Conservation (phyloP, 1,140 invertebrate genomes). For the Nymphalis io region DNA sequence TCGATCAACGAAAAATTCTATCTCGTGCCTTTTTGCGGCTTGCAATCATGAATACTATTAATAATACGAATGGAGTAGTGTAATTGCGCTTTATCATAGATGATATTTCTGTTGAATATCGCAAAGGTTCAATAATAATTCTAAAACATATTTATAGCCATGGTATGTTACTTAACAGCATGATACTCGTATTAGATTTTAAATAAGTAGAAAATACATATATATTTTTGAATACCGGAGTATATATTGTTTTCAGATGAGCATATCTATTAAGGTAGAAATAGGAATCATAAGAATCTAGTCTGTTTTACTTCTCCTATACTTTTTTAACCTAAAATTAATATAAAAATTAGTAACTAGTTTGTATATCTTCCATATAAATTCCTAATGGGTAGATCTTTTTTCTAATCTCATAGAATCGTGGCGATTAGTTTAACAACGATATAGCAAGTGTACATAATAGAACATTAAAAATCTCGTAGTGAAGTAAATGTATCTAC, state of each 20-base stretch:
- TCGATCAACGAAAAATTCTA: neutral
- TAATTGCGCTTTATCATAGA: neutral
- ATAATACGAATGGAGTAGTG: neutral
- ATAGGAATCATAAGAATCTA: constrained; percentile 1
- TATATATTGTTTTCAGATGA: constrained; percentile 8
- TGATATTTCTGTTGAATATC: neutral
- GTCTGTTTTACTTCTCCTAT: neutral
- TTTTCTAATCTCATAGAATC: neutral
- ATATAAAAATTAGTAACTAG: too few species aligned
- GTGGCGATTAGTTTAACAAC: neutral
- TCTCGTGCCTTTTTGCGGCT: constrained; percentile 1
- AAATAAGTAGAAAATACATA: neutral
- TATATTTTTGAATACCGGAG: constrained; percentile 10
- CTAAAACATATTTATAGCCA: too few species aligned
- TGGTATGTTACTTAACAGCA: neutral
- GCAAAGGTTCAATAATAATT: neutral
- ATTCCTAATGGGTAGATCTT: neutral
- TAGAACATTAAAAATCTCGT: neutral
- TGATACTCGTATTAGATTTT: neutral
- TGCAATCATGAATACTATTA: neutral
- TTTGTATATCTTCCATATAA: too few species aligned
- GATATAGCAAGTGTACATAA: neutral
- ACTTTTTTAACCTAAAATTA: too few species aligned
- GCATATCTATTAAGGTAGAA: neutral
- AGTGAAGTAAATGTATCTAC: neutral